Evolutionary conservation across 2,888 invertebrate genomes (phyloP).

Genomic region (Caenorhabditis japonica): DNA sequence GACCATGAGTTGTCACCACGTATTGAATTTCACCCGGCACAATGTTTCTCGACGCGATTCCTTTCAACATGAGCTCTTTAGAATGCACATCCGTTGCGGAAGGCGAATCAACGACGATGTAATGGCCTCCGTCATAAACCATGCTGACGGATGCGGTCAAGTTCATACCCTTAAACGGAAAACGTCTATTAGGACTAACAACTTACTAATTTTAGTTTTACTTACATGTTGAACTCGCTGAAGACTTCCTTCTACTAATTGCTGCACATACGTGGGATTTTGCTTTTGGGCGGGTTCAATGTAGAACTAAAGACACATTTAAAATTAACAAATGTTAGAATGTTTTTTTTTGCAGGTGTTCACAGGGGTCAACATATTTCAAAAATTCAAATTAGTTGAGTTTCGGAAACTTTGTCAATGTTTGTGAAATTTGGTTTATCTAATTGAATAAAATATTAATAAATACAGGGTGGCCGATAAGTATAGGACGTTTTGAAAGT

Average conservation of each 20-base stretch:
- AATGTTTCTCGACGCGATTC: slow-evolving; percentile 58
- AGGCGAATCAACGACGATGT: slow-evolving; percentile 72
- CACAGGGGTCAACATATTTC: slow-evolving; percentile 5
- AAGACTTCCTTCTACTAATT: slow-evolving; percentile 62
- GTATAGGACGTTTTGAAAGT: too few species aligned
- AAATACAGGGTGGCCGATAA: too few species aligned
- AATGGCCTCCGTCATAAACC: slow-evolving; percentile 69
- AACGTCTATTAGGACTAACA: slow-evolving; percentile 17
- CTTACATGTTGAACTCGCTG: slow-evolving; percentile 60
- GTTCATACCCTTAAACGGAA: slow-evolving; percentile 55
- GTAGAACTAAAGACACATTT: slow-evolving; percentile 61
- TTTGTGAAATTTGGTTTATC: too few species aligned
- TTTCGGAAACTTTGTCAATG: too few species aligned
- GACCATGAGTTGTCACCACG: slow-evolving; percentile 71
- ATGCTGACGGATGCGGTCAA: slow-evolving; percentile 69
- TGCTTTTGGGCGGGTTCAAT: slow-evolving; percentile 61
- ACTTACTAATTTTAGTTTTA: slow-evolving; percentile 21
- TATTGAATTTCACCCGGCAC: slow-evolving; percentile 68
- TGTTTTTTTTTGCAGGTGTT: slow-evolving; percentile 18
- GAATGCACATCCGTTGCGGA: slow-evolving; percentile 69
- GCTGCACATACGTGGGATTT: slow-evolving; percentile 63
- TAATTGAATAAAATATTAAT: too few species aligned
- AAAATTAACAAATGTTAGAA: too few species aligned
- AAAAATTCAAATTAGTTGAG: slow-evolving; percentile 33
- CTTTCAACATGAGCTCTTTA: slow-evolving; percentile 69